Base-by-base conservation (phyloP, 2,888 invertebrate genomes). In the Caenorhabditis panamensis region DNA sequence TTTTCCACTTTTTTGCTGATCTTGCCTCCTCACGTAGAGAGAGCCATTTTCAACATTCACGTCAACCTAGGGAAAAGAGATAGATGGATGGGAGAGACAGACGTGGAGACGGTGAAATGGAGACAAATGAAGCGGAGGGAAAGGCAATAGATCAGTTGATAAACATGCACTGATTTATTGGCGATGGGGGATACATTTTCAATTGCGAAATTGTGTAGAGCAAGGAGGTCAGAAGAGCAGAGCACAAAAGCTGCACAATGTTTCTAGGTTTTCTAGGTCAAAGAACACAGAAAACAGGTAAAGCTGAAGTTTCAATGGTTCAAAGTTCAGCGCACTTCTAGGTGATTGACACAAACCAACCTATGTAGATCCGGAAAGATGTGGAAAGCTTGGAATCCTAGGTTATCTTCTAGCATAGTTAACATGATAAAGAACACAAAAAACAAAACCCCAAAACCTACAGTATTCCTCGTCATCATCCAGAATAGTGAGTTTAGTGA, bases 401-500 rank as follows among this genome's bases (percentile, higher is more conserved):
- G n/a, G n/a, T n/a, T n/a, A n/a, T n/a, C n/a, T n/a, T n/a, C n/a
- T n/a, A n/a, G n/a, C n/a, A n/a, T n/a, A n/a, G n/a, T n/a, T n/a
- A n/a, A n/a, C n/a, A n/a, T 4, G 47, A 18, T 41, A 37, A 44
- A 62, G 18, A 24, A 31, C 53, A 26, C 24, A 53, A 31, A 18
- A 13, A 67, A 13, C 37, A 28, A 20, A n/a, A n/a, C n/a, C 53
- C 8, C 13, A 53, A 51, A 66, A 62, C 69, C 36, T 41, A 66
- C 71, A 73, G 22, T 58, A 26, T 5, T 73, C 73, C 44, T 51
- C 59, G 18, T 63, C 63, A 1, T 68, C 63, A 63, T 82, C 73
- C 47, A 72, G 54, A 13, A 81, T 53, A 4, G 67, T 63, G 49
- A 77, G 53, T 68, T 81, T 76, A 1, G 67, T 44, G 31, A 81